Conservation (phyloP, 2,113 vertebrate species). For the Pteruthius melanotis region DNA sequence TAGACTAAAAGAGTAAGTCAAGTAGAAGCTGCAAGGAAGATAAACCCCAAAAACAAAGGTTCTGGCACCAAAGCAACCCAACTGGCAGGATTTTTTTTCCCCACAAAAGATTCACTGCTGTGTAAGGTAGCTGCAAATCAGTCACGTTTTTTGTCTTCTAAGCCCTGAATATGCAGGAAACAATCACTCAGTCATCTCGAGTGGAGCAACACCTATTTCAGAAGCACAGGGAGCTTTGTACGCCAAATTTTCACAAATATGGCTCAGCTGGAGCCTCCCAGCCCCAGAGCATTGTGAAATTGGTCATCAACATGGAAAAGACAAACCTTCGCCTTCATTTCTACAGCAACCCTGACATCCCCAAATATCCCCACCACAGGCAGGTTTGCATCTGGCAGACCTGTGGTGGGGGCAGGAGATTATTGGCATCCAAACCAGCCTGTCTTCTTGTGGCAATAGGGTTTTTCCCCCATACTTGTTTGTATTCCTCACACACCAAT, state of each 20-base stretch:
- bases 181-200: fast-evolving
- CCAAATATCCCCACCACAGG: not conserved
- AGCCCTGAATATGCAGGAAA: not conserved
- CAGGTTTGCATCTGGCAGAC: not conserved
- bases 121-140: not conserved
- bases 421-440: not conserved
- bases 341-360: not conserved
- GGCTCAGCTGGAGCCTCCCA: not conserved
- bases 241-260: not conserved
- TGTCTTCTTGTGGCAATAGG: not conserved
- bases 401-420: not conserved
- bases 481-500: not conserved
- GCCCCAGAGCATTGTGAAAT: not conserved
- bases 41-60: not conserved
- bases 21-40: not conserved
- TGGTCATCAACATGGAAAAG: not conserved
- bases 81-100: not conserved
- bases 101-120: not conserved
- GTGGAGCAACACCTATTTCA: not conserved
- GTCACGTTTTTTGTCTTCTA: not conserved
- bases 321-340: not conserved
- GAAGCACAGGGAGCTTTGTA: not conserved
- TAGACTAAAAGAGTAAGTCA: not conserved
- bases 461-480: not conserved
- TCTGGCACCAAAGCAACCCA: not conserved